Conservation (phyloP, 2,113 vertebrate genomes). For the Mustelus asterias region DNA sequence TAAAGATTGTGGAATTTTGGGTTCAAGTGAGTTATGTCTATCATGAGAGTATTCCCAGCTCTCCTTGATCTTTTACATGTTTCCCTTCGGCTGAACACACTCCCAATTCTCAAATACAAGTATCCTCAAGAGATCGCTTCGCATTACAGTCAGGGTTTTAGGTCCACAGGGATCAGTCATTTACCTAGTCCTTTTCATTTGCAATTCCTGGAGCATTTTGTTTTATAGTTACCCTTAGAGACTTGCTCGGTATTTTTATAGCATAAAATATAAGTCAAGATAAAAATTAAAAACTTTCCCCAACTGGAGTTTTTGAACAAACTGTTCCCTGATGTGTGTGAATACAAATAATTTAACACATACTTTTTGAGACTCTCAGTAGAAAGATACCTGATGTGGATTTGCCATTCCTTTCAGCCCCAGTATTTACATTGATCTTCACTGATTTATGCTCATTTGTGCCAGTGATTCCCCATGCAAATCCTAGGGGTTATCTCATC, state of each 20-base stretch:
- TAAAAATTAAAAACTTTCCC: not conserved
- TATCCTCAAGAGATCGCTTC: not conserved
- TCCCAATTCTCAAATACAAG: not conserved
- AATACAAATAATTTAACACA: not conserved
- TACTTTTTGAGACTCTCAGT: not conserved
- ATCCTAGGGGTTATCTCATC: too few species aligned
- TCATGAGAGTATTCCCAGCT: not conserved
- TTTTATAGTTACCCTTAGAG: not conserved
- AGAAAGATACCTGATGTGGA: not conserved
- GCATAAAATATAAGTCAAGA: not conserved
- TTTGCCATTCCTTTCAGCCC: not conserved
- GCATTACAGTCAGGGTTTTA: not conserved
- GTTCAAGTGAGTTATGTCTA: not conserved
- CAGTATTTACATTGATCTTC: not conserved
- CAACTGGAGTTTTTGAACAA: not conserved
- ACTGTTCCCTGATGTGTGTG: not conserved
- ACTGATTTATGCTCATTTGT: not conserved
- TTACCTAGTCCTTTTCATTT: not conserved
- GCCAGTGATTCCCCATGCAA: too few species aligned
- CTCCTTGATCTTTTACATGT: not conserved
- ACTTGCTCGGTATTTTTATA: not conserved
- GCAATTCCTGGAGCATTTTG: not conserved
- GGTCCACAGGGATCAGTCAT: not conserved
- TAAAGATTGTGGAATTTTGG: not conserved
- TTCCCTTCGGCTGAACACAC: not conserved